Evolutionary conservation across 2,888 invertebrate genomes (phyloP), one percentile per base, ranked within the genome.

Genomic region (Leptothorax acervorum): DNA sequence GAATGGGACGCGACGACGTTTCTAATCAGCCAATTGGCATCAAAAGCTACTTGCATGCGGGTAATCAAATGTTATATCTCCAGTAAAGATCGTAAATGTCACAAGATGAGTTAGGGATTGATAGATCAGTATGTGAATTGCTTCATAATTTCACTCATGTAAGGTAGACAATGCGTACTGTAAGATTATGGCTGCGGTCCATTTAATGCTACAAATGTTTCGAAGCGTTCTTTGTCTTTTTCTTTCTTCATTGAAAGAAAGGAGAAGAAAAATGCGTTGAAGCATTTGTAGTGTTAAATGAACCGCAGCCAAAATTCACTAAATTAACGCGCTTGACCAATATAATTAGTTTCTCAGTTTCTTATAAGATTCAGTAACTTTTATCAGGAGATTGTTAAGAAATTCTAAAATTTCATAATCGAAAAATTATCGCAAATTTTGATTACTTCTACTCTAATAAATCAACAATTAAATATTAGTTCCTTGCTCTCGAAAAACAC

Each of bases 1-100:
- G 94, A 94, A 93, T 93, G 92, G 92, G 89, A 93, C 93, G 92
- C 92, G 93, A 91, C 91, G 91, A 92, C 89, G 88, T 93, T 94
- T 92, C 93, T 92, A 93, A 94, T 92, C 91, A 87, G 82, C 84
- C 81, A 66, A 84, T 87, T 75, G 76, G 53, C 70, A 86, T 90
- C 76, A 81, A 73, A 82, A 45, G n/a, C 71, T 62, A 53, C 82
- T 83, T 63, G 86, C 71, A 39, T 57, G 60, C 71, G 66, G 63
- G 82, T 88, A 82, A 88, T 84, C 90, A 83, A 84, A 28, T 71
- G 55, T 85, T 71, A 12, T 57, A 55, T 1, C 28, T 35, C 11
- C 15, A 68, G 4, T 45, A 31, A 31, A 66, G 42, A 55, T 68
- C 28, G n/a, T 39, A 68, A 68, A 11, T 23, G 31, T 48, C 39